Conservation (phyloP, 2,113 vertebrate genomes). For the Dicentrarchus labrax region DNA sequence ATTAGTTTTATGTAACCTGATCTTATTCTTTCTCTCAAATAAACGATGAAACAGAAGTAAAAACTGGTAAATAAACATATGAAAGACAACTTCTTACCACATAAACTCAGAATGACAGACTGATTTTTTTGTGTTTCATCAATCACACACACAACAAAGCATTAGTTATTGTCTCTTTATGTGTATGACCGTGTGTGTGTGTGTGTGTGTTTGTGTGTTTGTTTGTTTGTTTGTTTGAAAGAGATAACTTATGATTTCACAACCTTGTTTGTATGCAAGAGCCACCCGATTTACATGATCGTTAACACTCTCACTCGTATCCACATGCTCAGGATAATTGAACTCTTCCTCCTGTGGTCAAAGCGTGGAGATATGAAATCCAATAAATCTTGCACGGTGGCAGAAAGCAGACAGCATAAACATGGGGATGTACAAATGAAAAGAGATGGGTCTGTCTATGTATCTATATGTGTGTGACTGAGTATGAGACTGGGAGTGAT, state of each 20-base stretch:
- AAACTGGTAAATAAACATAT: neutral
- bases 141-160: neutral
- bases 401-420: conserved; percentile 27
- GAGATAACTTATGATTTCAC: neutral
- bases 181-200: neutral
- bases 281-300: neutral
- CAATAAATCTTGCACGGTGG: conserved; percentile 31
- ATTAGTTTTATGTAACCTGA: neutral
- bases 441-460: conserved; percentile 16
- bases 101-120: neutral
- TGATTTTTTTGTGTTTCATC: neutral
- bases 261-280: neutral
- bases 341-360: conserved; percentile 33
- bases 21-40: neutral
- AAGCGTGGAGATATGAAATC: conserved; percentile 43
- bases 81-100: neutral
- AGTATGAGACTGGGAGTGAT: neutral
- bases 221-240: neutral
- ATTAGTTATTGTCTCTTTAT: neutral
- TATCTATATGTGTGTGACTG: neutral
- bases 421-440: neutral
- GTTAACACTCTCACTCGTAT: neutral
- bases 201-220: no score
- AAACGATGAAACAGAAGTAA: neutral
- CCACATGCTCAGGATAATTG: neutral